phyloP scores from a whole-genome alignment of 2,113 vertebrate species.

The Gavialis gangeticus region DNA sequence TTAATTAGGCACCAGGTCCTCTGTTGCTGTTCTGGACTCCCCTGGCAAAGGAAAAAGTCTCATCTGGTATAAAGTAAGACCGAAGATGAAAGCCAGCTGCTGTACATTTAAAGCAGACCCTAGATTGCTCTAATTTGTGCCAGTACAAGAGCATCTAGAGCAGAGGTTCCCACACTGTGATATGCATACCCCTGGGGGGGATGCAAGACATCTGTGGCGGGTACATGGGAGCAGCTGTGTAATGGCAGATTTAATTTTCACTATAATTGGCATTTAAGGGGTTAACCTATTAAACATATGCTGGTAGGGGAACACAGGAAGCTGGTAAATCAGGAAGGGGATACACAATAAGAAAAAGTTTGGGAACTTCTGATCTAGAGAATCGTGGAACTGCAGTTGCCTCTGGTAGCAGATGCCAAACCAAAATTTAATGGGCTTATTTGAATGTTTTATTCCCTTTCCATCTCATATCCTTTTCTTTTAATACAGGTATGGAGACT shows the following conservation, averaged over 20 bases:
- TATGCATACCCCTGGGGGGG: too few species aligned
- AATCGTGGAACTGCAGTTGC: background rate
- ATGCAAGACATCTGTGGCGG: too few species aligned
- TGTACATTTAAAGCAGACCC: background rate
- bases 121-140: background rate
- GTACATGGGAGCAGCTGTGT: too few species aligned
- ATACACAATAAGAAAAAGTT: too few species aligned
- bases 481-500: conserved; percentile 92
- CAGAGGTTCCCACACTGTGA: too few species aligned
- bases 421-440: too few species aligned
- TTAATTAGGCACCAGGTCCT: background rate
- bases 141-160: background rate
- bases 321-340: too few species aligned
- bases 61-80: background rate
- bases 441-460: background rate
- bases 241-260: too few species aligned
- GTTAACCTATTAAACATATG: too few species aligned
- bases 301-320: too few species aligned
- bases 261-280: too few species aligned
- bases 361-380: background rate
- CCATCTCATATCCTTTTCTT: background rate
- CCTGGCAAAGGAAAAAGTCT: background rate
- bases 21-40: background rate
- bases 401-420: background rate
- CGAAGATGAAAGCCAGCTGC: background rate